Percentiles rank a stretch among this genome's conserved stretches.
phyloP scores from a whole-genome alignment of 2,888 invertebrate genomes.

The Tetropium fuscum region DNA sequence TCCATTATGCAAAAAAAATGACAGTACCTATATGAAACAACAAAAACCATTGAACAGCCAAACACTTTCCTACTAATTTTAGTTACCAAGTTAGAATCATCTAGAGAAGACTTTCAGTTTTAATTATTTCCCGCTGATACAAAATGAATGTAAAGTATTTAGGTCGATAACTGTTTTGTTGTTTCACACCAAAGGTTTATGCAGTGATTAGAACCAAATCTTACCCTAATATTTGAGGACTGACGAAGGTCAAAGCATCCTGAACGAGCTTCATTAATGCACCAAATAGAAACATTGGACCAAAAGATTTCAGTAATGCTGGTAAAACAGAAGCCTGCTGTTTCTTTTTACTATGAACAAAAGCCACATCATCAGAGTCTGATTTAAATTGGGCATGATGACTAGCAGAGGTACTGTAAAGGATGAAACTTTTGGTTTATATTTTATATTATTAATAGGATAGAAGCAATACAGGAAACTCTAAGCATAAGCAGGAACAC shows the following conservation, averaged over 20 bases:
- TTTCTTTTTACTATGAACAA: conserved; percentile 75
- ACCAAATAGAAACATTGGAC: conserved; percentile 89
- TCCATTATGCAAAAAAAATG: no score
- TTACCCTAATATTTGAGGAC: conserved; percentile 91
- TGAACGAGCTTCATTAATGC: conserved; percentile 84
- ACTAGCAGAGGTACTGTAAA: conserved; percentile 34
- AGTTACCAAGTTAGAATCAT: no score
- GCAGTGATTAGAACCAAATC: no score
- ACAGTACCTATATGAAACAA: no score
- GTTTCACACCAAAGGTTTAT: no score
- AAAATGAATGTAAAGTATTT: no score
- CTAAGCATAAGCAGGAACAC: conserved; percentile 5
- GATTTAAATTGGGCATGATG: conserved; percentile 72
- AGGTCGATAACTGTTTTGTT: no score
- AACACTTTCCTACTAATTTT: no score
- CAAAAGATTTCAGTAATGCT: conserved; percentile 88
- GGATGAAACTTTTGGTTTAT: neutral
- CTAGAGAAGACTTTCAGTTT: no score
- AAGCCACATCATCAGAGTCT: conserved; percentile 79
- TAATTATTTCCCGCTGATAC: no score
- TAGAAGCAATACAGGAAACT: conserved; percentile 9
- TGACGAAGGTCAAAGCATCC: conserved; percentile 88
- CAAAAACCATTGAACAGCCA: no score
- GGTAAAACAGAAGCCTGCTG: conserved; percentile 86
- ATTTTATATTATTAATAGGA: neutral